phyloP scores from a whole-genome alignment of 2,113 vertebrate genomes.

The Mungos mungo region DNA sequence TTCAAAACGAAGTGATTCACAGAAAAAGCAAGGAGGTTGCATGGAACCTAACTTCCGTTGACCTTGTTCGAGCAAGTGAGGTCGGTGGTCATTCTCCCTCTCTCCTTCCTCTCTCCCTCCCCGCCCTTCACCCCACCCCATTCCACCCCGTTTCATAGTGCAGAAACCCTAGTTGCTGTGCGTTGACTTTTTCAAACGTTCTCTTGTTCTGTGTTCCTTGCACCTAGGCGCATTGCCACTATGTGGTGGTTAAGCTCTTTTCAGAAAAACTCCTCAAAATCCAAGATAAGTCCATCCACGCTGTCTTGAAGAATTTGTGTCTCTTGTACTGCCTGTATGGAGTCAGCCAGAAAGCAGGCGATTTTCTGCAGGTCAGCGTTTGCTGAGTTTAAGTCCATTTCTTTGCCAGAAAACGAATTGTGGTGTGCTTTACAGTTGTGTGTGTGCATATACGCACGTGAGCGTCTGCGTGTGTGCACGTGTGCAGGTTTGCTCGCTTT shows the following conservation, averaged over 20 bases:
- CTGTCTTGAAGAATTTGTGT: conserved; percentile 89
- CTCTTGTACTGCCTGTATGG: conserved; percentile 93
- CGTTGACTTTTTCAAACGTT: fast-evolving
- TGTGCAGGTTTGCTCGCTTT: neutral
- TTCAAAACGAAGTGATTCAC: conserved; percentile 90
- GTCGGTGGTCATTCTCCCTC: conserved; percentile 81
- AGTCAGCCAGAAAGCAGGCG: conserved; percentile 90
- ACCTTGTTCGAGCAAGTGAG: conserved; percentile 95
- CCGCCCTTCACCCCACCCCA: fast-evolving
- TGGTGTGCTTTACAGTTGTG: neutral
- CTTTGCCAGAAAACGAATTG: neutral
- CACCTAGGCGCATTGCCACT: conserved; percentile 96
- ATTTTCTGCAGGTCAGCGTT: conserved; percentile 93
- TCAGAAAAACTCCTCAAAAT: conserved; percentile 89
- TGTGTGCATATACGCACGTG: too few relatives aligned
- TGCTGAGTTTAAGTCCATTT: neutral
- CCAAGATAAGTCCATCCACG: conserved; percentile 84
- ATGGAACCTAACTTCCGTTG: conserved; percentile 95
- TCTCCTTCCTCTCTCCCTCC: too few relatives aligned
- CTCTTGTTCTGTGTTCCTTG: neutral
- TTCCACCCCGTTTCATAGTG: neutral
- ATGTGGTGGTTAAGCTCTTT: conserved; percentile 95
- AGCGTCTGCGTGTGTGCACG: fast-evolving
- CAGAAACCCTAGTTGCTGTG: neutral
- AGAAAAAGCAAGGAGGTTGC: conserved; percentile 92